phyloP scores from a whole-genome alignment of 2,888 invertebrate genomes.

The Colletes collaris region DNA sequence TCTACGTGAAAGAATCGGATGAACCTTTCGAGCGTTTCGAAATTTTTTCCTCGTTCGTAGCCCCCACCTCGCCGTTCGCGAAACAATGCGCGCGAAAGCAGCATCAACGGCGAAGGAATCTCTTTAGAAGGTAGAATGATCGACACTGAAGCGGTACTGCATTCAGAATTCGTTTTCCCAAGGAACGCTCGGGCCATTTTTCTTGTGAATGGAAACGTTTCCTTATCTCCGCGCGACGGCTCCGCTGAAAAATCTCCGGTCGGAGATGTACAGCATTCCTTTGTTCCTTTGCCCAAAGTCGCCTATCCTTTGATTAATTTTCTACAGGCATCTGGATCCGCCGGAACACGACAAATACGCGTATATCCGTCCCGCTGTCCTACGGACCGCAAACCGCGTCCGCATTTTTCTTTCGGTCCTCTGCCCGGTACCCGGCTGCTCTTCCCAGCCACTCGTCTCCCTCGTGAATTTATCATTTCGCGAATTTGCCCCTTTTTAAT shows the following conservation, averaged over 20 bases:
- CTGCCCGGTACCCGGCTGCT: constrained; percentile 23
- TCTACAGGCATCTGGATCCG: constrained; percentile 44
- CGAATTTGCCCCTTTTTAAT: constrained; percentile 34
- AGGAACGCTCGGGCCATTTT: constrained; percentile 23
- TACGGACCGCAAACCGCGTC: neutral
- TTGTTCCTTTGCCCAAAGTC: constrained; percentile 45
- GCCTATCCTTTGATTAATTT: constrained; percentile 52
- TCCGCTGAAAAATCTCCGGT: constrained; percentile 31
- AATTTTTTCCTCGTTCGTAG: neutral
- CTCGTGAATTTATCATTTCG: constrained; percentile 53
- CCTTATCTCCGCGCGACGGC: constrained; percentile 19
- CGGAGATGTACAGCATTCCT: constrained; percentile 34
- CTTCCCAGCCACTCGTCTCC: constrained; percentile 43
- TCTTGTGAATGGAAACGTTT: constrained; percentile 38
- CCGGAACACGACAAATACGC: constrained; percentile 41
- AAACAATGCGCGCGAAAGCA: constrained; percentile 3
- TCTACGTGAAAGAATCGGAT: neutral
- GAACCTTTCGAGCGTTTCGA: neutral
- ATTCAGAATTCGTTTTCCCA: constrained; percentile 37
- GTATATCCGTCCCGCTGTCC: constrained; percentile 14
- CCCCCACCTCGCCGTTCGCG: neutral
- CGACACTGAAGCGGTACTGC: constrained; percentile 17
- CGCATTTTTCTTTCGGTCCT: constrained; percentile 48
- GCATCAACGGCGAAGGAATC: constrained; percentile 22
- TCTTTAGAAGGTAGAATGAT: constrained; percentile 22